phyloP scores from a whole-genome alignment of 2,888 invertebrate species.

The Standfussiana lucernea region DNA sequence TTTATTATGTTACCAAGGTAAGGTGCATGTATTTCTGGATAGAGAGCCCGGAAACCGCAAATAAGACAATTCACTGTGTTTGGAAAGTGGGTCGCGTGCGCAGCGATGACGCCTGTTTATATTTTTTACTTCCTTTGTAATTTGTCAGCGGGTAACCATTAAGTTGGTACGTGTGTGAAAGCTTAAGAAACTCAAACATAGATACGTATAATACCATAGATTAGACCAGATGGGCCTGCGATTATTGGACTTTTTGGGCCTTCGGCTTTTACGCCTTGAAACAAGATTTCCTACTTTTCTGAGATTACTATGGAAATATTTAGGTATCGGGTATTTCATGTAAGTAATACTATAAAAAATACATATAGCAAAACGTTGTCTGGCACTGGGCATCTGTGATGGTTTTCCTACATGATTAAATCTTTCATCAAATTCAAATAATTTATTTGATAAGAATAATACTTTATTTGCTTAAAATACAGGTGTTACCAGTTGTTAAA shows the following conservation, averaged over 20 bases:
- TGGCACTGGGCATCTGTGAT: too few species aligned
- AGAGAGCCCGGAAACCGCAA: conserved; percentile 58
- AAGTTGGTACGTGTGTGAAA: conserved; percentile 50
- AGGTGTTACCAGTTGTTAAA: too few species aligned
- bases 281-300: conserved; percentile 13
- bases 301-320: not conserved
- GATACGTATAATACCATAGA: not conserved
- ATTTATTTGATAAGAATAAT: too few species aligned
- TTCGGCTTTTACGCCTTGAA: not conserved
- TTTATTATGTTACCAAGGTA: not conserved
- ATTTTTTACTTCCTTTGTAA: conserved; percentile 48
- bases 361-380: too few species aligned
- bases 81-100: conserved; percentile 59
- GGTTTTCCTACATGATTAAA: too few species aligned
- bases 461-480: too few species aligned
- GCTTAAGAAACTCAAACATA: conserved; percentile 20
- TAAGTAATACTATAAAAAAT: not conserved
- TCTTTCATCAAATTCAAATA: too few species aligned
- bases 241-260: too few species aligned
- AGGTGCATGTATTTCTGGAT: conserved; percentile 42
- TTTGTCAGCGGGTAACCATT: conserved; percentile 46
- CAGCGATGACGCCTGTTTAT: conserved; percentile 39
- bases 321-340: not conserved
- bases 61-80: conserved; percentile 48
- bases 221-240: not conserved